Base-by-base conservation (phyloP, 1,140 invertebrate species). In the Belonocnema kinseyi region DNA sequence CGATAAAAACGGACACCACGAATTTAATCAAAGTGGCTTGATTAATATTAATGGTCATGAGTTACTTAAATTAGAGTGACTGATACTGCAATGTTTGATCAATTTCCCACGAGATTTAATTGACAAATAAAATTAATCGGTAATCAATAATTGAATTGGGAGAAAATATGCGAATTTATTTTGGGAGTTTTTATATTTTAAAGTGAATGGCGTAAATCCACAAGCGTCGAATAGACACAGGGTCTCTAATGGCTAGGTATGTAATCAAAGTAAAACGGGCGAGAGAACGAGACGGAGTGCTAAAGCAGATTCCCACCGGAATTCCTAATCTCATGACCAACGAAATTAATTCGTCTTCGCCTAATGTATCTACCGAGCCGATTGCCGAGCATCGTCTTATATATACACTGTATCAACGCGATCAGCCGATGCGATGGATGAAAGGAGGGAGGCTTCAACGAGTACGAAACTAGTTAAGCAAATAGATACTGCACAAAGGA, bases 261-360 rank as follows among this genome's bases (percentile, higher is more conserved):
- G 77, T 77, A 84, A 85, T 83, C 78, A 82, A 83, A 82, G 56
- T 79, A 81, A 84, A 77, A 78, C 52, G 52, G 66, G 56, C 4
- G 61, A 66, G 11, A 66, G 26, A 40, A 66, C 5, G 26, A 40
- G 61, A 66, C 53, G 53, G n/a, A 17, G 53, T 54, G 53, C 53
- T 54, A 54, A 54, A 54, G 53, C 70, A 74, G 70, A 50, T 40
- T 4, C 77, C 75, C 72, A 40, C 61, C 72, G 12, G 78, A 77
- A 79, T 85, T 83, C 76, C 81, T 79, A 83, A 85, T 86, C 80
- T 83, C 61, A 21, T 46, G 54, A 72, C 52, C 66, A 87, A 85
- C 82, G 82, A 89, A 88, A 90, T 89, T 89, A 90, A 89, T 89
- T 90, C 83, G 81, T 87, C 83, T 86, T 85, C 73, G 78, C 54